Evolutionary conservation across 2,113 vertebrate genomes (phyloP).

Genomic region (Aramus guarauna): DNA sequence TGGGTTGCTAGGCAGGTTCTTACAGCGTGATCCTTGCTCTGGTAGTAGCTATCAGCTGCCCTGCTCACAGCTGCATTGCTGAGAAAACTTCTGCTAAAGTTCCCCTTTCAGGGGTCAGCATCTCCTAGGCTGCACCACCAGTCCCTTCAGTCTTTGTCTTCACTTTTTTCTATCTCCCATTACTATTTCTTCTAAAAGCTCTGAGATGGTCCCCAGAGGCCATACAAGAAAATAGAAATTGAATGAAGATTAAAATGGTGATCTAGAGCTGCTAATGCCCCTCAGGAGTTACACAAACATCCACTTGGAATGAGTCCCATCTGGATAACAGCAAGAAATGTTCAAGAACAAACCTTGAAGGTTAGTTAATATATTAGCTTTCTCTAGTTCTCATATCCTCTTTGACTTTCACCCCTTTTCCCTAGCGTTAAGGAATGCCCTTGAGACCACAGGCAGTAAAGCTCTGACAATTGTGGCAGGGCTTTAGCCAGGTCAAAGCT

Average conservation of each 20-base stretch:
- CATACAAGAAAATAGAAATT: background rate
- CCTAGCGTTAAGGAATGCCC: background rate
- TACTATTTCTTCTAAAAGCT: background rate
- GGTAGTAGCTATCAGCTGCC: background rate
- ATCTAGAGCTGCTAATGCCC: conserved; percentile 19
- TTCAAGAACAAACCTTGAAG: background rate
- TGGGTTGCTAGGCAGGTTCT: background rate
- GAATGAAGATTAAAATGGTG: conserved; percentile 52
- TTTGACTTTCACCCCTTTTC: background rate
- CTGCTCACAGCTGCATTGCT: background rate
- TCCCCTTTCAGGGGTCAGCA: background rate
- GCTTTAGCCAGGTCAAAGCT: background rate
- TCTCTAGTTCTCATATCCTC: background rate
- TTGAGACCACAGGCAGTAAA: background rate
- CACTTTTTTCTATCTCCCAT: background rate
- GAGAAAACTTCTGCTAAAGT: background rate
- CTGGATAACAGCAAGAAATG: conserved; percentile 3
- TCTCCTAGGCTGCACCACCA: background rate
- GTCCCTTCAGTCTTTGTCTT: background rate
- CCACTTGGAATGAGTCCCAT: conserved; percentile 19
- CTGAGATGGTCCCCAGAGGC: background rate
- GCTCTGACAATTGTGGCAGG: accelerated
- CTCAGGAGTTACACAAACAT: conserved; percentile 33
- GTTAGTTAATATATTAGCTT: background rate
- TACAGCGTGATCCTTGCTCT: background rate